phyloP scores from a whole-genome alignment of 2,113 vertebrate genomes.

The Phylloscopus trochiloides region DNA sequence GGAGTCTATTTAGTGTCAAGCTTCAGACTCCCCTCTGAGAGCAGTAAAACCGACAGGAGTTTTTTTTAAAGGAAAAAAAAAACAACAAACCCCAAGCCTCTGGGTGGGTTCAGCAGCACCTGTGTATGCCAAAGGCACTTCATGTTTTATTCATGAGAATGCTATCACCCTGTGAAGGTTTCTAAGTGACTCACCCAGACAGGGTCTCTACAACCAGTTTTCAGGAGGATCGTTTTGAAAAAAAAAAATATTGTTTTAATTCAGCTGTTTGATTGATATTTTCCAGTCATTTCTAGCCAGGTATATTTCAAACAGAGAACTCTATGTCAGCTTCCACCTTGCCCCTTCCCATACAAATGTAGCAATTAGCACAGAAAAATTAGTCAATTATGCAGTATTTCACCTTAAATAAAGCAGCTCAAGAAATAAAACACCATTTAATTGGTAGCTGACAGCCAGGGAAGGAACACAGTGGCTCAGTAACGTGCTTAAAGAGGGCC shows the following conservation, averaged over 20 bases:
- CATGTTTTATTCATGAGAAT: background rate
- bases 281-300: background rate
- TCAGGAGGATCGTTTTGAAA: background rate
- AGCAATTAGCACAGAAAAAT: conserved; percentile 33
- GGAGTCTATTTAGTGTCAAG: background rate
- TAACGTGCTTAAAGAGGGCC: background rate
- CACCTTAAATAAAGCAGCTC: conserved; percentile 27
- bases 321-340: background rate
- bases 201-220: background rate
- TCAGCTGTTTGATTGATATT: background rate
- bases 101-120: background rate
- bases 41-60: background rate
- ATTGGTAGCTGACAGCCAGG: background rate
- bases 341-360: background rate
- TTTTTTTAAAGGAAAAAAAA: background rate
- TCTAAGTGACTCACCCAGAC: background rate
- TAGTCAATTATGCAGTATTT: background rate
- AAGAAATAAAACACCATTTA: conserved; percentile 19
- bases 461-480: background rate
- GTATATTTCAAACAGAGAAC: background rate
- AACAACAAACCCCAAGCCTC: background rate
- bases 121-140: background rate
- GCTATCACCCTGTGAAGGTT: background rate
- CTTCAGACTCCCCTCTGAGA: background rate
- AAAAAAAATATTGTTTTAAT: background rate